These are phyloP conservation scores for Trinorchestia longiramus DNA, from an alignment of 1,140 invertebrate genomes.

Conservation along the genomic window DNA sequence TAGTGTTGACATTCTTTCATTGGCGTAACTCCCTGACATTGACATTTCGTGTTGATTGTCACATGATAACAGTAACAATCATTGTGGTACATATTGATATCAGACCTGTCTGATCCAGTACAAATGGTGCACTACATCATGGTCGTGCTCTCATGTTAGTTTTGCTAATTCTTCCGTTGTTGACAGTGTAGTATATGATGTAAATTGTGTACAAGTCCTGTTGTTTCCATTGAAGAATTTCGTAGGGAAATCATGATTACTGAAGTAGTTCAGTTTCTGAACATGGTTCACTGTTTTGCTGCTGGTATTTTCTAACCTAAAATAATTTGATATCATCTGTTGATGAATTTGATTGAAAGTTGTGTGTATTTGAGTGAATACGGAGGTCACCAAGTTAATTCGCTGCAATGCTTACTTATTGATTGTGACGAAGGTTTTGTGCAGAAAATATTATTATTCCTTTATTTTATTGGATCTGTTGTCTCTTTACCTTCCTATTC, in stretches of 20 bases:
- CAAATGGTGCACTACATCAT: background rate
- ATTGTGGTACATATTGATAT: background rate
- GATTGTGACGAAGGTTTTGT: background rate
- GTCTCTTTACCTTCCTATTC: background rate
- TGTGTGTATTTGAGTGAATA: too few species aligned
- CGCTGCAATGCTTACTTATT: background rate
- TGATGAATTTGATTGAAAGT: background rate
- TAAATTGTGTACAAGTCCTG: background rate
- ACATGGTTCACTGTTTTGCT: background rate
- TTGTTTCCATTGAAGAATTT: background rate
- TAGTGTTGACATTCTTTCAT: background rate
- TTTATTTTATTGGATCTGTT: background rate
- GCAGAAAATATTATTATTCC: background rate
- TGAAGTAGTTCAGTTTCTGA: background rate
- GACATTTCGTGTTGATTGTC: background rate
- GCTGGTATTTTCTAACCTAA: background rate
- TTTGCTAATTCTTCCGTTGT: background rate
- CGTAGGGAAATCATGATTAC: background rate
- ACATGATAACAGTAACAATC: background rate
- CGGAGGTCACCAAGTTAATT: too few species aligned
- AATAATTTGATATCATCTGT: background rate
- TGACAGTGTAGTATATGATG: background rate
- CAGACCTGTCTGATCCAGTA: background rate
- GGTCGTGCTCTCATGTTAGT: too few species aligned
- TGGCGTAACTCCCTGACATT: background rate